These are phyloP conservation scores for Acanthosepion lycidas DNA, from an alignment of 2,888 invertebrate species.

Conservation along the genomic window DNA sequence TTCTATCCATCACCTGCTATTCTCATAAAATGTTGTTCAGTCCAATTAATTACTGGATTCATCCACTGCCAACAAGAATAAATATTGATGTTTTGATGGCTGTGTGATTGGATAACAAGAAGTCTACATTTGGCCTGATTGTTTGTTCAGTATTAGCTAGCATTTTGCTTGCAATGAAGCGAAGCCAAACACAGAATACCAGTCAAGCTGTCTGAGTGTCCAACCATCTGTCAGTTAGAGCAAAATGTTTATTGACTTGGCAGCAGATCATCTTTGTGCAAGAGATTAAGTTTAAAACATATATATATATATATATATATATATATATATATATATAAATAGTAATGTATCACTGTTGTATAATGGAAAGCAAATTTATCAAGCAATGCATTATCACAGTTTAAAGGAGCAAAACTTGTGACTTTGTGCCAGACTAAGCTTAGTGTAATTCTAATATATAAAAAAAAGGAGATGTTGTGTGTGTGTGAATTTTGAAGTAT, in stretches of 20 bases:
- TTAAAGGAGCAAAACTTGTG: no score
- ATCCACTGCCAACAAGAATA: conserved; percentile 33
- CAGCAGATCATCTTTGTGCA: background rate
- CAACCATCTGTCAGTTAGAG: background rate
- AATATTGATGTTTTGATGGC: background rate
- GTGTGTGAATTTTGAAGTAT: no score
- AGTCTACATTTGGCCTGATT: background rate
- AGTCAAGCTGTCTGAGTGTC: background rate
- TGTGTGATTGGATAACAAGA: background rate
- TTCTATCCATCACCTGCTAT: background rate
- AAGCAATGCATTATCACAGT: no score
- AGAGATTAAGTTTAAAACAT: background rate
- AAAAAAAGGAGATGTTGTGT: no score
- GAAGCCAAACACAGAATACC: background rate
- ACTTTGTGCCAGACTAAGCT: no score
- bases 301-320: background rate
- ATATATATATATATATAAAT: background rate
- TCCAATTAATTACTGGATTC: conserved; percentile 33
- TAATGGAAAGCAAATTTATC: no score
- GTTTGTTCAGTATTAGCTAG: background rate
- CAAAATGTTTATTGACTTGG: background rate
- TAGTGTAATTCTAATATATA: no score
- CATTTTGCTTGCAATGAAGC: background rate
- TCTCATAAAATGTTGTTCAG: background rate
- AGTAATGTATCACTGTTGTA: background rate